phyloP scores from a whole-genome alignment of 2,113 vertebrate genomes.

The Sarotherodon lohbergeri region DNA sequence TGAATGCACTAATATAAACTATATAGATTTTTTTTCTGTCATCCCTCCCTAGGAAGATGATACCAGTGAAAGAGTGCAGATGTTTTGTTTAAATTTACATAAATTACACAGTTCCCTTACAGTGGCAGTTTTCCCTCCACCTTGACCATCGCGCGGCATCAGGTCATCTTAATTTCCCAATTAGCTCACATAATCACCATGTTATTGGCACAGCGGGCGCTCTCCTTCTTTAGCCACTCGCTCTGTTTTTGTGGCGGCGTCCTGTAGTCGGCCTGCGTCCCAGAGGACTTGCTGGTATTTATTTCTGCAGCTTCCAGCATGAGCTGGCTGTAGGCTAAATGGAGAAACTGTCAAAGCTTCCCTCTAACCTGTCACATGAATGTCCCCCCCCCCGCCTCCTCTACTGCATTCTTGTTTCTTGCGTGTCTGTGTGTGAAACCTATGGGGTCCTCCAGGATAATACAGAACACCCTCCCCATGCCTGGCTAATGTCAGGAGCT shows the following conservation, averaged over 20 bases:
- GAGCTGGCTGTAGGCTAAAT: conserved; percentile 58
- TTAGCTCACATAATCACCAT: conserved; percentile 47
- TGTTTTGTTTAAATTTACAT: background rate
- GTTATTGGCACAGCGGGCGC: conserved; percentile 17
- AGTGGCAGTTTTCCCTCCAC: background rate
- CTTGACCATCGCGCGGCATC: conserved; percentile 1
- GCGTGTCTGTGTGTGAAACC: conserved; percentile 33
- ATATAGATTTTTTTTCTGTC: background rate
- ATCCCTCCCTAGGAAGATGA: background rate
- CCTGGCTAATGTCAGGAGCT: conserved; percentile 62
- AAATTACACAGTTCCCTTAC: background rate
- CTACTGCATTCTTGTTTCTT: background rate
- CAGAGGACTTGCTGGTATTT: conserved; percentile 61
- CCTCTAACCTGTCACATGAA: conserved; percentile 64
- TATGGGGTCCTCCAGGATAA: conserved; percentile 41
- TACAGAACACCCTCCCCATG: conserved; percentile 34
- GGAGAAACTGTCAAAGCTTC: conserved; percentile 64
- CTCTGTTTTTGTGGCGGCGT: conserved; percentile 37
- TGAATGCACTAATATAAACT: background rate
- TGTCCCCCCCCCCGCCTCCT: background rate
- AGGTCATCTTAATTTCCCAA: conserved; percentile 36
- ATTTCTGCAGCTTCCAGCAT: conserved; percentile 53
- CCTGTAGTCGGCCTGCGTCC: conserved; percentile 41
- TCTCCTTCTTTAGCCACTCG: background rate
- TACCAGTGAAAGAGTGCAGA: background rate